These are phyloP conservation scores for Pionites leucogaster DNA, from an alignment of 2,113 vertebrate species.

Conservation along the genomic window DNA sequence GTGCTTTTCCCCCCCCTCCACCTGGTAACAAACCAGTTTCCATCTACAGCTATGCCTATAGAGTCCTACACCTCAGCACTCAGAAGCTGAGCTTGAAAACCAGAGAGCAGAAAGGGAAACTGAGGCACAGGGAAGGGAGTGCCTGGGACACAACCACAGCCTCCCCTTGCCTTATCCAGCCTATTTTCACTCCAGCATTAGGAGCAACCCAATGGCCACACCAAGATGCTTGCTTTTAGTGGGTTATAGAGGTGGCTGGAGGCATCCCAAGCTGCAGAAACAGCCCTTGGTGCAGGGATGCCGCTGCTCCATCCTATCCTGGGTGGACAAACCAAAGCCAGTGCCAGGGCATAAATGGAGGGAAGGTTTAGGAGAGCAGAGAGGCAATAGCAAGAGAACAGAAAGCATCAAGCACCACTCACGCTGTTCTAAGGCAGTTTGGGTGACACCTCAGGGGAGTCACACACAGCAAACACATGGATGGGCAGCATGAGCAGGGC, in stretches of 20 bases:
- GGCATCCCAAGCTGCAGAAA: neutral
- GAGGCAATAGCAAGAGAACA: neutral
- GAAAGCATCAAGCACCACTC: neutral
- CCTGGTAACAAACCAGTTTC: neutral
- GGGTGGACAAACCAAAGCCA: fast-evolving
- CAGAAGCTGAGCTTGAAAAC: neutral
- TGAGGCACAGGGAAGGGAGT: neutral
- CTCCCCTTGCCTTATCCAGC: neutral
- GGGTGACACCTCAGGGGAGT: fast-evolving
- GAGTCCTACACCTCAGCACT: neutral
- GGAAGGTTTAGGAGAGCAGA: neutral
- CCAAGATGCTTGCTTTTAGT: fast-evolving
- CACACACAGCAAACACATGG: fast-evolving
- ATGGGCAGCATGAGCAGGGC: neutral
- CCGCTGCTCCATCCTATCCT: neutral
- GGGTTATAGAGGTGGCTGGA: neutral
- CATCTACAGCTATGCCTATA: fast-evolving
- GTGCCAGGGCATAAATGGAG: fast-evolving
- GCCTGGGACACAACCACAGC: neutral
- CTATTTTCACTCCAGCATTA: fast-evolving
- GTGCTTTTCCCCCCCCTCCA: fast-evolving
- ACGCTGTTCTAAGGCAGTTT: fast-evolving
- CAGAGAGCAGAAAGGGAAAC: neutral
- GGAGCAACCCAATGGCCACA: neutral
- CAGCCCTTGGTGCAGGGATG: fast-evolving